Evolutionary conservation across 2,888 invertebrate species (phyloP).

Genomic region (Andricus curvator): DNA sequence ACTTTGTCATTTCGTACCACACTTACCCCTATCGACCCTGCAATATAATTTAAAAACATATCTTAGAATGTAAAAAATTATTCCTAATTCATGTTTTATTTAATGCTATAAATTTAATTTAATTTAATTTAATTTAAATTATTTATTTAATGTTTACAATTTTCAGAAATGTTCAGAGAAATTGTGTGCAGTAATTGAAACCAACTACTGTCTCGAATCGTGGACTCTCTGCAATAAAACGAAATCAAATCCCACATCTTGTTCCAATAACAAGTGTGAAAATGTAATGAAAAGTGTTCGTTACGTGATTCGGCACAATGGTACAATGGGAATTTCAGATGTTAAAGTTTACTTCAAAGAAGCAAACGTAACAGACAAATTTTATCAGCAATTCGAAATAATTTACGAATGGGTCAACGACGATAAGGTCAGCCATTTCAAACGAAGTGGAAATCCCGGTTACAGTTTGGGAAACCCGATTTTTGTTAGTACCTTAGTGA

Average conservation of each 20-base stretch:
- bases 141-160: constrained; percentile 39
- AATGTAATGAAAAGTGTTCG: constrained; percentile 75
- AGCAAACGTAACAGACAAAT: constrained; percentile 69
- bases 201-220: constrained; percentile 65
- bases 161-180: constrained; percentile 67
- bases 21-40: too few species aligned
- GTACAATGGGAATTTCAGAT: constrained; percentile 78
- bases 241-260: constrained; percentile 57
- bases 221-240: constrained; percentile 65
- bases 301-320: constrained; percentile 78
- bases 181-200: constrained; percentile 64
- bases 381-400: constrained; percentile 71
- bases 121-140: too few species aligned
- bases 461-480: constrained; percentile 85
- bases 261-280: constrained; percentile 68
- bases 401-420: constrained; percentile 67
- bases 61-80: too few species aligned
- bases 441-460: constrained; percentile 88
- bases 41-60: too few species aligned
- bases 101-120: too few species aligned
- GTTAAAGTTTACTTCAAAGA: constrained; percentile 76
- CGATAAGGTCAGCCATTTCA: constrained; percentile 61
- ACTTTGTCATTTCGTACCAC: too few species aligned
- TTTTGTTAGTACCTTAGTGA: constrained; percentile 77
- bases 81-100: too few species aligned